Conservation (phyloP, 1,140 invertebrate genomes). For the Eriosoma lanigerum region DNA sequence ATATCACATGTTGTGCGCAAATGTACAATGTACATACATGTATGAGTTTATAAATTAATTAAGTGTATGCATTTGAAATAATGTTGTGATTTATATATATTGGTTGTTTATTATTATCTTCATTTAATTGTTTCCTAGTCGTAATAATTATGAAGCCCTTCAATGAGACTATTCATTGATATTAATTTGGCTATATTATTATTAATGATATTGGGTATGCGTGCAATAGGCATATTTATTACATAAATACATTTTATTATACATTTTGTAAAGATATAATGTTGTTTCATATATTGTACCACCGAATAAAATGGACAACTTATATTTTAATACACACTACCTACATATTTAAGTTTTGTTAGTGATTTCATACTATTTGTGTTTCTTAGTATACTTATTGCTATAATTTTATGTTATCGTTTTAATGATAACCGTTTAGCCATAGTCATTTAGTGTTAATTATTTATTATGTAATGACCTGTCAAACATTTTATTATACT, state of each 20-base stretch:
- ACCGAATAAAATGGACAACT: too few relatives aligned
- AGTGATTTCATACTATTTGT: background rate
- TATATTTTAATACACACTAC: background rate
- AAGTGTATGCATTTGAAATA: background rate
- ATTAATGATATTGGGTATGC: background rate
- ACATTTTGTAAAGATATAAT: background rate
- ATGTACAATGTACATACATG: background rate
- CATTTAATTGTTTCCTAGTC: constrained; percentile 3
- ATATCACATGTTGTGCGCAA: background rate
- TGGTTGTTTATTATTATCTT: background rate
- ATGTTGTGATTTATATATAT: background rate
- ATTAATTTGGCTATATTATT: background rate
- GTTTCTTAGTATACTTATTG: background rate
- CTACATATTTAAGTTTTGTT: too few relatives aligned
- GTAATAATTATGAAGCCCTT: background rate
- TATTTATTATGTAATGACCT: constrained; percentile 16
- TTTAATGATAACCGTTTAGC: background rate
- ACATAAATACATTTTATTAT: background rate
- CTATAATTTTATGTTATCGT: background rate
- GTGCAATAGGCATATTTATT: constrained; percentile 16
- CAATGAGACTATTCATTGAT: background rate
- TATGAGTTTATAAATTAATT: constrained; percentile 20
- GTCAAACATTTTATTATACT: constrained; percentile 12
- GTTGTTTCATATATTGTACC: background rate
- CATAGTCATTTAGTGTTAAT: background rate